Evolutionary conservation across 2,888 invertebrate genomes (phyloP), one percentile per base, ranked within the genome.

Genomic region (Megalurothrips usitatus): DNA sequence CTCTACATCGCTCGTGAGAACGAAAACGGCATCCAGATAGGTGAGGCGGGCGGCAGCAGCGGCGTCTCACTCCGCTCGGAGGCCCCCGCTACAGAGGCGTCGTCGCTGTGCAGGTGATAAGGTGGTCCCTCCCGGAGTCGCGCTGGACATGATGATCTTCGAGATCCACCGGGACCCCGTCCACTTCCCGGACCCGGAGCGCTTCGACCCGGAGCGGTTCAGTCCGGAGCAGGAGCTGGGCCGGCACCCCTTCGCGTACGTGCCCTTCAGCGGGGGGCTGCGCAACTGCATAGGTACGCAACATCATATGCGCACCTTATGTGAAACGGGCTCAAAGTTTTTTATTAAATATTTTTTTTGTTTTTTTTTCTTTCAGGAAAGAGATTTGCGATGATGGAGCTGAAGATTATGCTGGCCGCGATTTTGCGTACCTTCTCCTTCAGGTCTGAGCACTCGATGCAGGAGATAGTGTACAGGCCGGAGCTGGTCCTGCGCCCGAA

Each of bases 251-350:
- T 93, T 89, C 83, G 89, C 91, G 0, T 93, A 90, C 84, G 89
- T 92, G 81, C 92, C 92, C 0, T 93, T 93, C 83, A 92, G 92
- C 85, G 92, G 92, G 0, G 92, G 92, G 2, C 90, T 91, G 0
- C 88, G 92, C 47, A 92, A 92, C 86, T 93, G 92, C 84, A 92
- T 92, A 83, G 92, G 92, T 91, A 87, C 85, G 34, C 34, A 43
- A 6, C 34, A 43, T 4, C 34, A 43, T 6, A 6, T 43, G 34
- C 58, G 12, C 6, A 8, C 52, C 1, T 52, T 52, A 9, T 49
- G 10, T 49, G 10, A 11, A 9, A 49, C 49, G 9, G 10, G 14
- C 49, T 49, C 49, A 49, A 9, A 11, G 10, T 52, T 52, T 52
- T 17, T 8, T 14, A n/a, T n/a, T n/a, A n/a, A n/a, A n/a, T n/a